Percentiles rank a stretch among this genome's conserved stretches.
Evolutionary conservation across 2,888 invertebrate genomes (phyloP).

Genomic region (Orchestes rusci): DNA sequence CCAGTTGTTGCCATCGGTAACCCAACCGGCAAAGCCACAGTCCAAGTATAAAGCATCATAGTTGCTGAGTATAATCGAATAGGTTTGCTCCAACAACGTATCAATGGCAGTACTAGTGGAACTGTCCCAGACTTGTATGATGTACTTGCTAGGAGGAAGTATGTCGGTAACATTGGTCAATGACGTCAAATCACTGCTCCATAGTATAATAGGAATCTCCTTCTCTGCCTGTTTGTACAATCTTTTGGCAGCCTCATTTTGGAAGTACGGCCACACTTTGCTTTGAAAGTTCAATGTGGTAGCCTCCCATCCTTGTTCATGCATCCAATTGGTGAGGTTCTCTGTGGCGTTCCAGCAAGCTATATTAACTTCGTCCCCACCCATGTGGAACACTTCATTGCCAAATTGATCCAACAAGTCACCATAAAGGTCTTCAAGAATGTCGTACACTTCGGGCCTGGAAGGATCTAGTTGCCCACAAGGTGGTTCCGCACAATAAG

Average conservation of each 20-base stretch:
- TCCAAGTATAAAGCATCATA: slow-evolving; percentile 80
- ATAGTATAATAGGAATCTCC: slow-evolving; percentile 59
- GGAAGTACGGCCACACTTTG: slow-evolving; percentile 68
- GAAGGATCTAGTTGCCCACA: slow-evolving; percentile 69
- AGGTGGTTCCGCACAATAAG: slow-evolving; percentile 73
- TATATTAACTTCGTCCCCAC: slow-evolving; percentile 84
- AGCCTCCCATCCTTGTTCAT: slow-evolving; percentile 48
- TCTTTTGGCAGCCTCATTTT: slow-evolving; percentile 53
- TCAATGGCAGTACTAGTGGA: slow-evolving; percentile 55
- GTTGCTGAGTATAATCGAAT: slow-evolving; percentile 71
- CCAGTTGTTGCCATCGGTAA: slow-evolving; percentile 76
- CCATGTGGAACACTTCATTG: slow-evolving; percentile 63
- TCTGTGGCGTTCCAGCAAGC: slow-evolving; percentile 61
- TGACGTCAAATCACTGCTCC: slow-evolving; percentile 74
- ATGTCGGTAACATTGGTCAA: slow-evolving; percentile 55
- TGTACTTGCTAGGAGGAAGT: slow-evolving; percentile 66
- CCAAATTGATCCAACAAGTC: slow-evolving; percentile 66
- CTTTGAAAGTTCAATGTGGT: slow-evolving; percentile 47
- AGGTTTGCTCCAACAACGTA: slow-evolving; percentile 63
- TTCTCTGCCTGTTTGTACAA: slow-evolving; percentile 46
- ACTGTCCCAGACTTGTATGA: slow-evolving; percentile 76
- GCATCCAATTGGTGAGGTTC: slow-evolving; percentile 58
- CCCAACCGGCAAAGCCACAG: slow-evolving; percentile 78
- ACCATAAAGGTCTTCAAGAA: slow-evolving; percentile 51
- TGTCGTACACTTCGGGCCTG: slow-evolving; percentile 54